phyloP scores from a whole-genome alignment of 2,888 invertebrate genomes.

The Caenorhabditis panamensis region DNA sequence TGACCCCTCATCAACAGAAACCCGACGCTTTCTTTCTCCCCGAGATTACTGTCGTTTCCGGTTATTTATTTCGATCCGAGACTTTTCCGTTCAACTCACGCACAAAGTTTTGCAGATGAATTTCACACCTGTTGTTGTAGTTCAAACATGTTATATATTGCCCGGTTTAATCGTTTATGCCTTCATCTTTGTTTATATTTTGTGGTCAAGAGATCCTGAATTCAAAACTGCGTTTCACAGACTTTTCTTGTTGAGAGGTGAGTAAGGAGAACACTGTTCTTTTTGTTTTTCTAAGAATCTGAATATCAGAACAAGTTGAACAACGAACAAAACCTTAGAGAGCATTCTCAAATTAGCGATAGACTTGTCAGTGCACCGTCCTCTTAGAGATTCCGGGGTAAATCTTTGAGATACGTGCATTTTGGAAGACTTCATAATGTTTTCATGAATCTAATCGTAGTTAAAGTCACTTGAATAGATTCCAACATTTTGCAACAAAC shows the following conservation, averaged over 20 bases:
- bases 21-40: conserved; percentile 20
- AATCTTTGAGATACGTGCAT: too few species aligned
- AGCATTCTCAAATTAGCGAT: too few species aligned
- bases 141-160: conserved; percentile 60
- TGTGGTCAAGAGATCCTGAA: conserved; percentile 56
- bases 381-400: too few species aligned
- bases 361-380: too few species aligned
- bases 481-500: too few species aligned
- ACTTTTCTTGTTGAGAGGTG: conserved; percentile 63
- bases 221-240: conserved; percentile 65
- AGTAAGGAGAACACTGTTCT: too few species aligned
- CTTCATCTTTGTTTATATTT: conserved; percentile 55
- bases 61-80: neutral
- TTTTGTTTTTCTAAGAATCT: too few species aligned
- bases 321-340: too few species aligned
- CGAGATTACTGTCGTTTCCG: conserved; percentile 51
- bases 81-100: neutral
- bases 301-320: too few species aligned
- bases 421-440: too few species aligned
- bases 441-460: too few species aligned
- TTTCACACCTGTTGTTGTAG: conserved; percentile 27
- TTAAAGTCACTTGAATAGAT: too few species aligned
- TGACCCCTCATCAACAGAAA: conserved; percentile 5
- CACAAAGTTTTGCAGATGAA: conserved; percentile 39
- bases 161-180: conserved; percentile 60